Evolutionary conservation across 1,140 invertebrate species (phyloP).

Genomic region (Heliconius hermathena): DNA sequence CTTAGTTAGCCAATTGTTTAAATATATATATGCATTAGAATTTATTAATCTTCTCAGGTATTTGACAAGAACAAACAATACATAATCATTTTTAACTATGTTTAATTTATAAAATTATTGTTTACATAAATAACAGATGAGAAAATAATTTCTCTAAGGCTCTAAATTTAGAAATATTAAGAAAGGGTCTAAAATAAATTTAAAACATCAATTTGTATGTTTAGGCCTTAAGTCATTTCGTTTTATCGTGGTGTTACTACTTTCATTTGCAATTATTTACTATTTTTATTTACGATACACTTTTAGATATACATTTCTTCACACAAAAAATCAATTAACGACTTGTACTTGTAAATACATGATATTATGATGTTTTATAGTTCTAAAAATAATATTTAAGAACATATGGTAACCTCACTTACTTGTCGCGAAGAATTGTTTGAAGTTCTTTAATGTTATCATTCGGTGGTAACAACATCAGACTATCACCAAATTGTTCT

Average conservation of each 20-base stretch:
- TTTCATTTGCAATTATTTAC: background rate
- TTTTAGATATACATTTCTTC: background rate
- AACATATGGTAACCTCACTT: constrained; percentile 62
- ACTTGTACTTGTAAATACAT: background rate
- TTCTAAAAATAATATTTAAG: background rate
- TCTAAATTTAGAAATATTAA: no score
- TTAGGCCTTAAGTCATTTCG: background rate
- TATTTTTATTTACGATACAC: no score
- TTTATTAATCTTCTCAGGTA: background rate
- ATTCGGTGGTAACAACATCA: constrained; percentile 91
- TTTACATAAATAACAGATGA: no score
- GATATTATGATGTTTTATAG: background rate
- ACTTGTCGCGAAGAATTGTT: constrained; percentile 97
- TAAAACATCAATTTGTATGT: background rate
- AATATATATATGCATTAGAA: background rate
- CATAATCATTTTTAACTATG: no score
- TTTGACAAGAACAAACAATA: no score
- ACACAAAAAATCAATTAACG: background rate
- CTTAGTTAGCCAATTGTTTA: background rate
- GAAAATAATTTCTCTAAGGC: no score
- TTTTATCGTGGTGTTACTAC: background rate
- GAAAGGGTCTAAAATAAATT: background rate
- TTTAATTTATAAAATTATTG: no score
- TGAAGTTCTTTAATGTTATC: constrained; percentile 96
- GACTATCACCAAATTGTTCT: constrained; percentile 89